Conservation (phyloP, 1,140 invertebrate genomes). For the Anastrepha obliqua region DNA sequence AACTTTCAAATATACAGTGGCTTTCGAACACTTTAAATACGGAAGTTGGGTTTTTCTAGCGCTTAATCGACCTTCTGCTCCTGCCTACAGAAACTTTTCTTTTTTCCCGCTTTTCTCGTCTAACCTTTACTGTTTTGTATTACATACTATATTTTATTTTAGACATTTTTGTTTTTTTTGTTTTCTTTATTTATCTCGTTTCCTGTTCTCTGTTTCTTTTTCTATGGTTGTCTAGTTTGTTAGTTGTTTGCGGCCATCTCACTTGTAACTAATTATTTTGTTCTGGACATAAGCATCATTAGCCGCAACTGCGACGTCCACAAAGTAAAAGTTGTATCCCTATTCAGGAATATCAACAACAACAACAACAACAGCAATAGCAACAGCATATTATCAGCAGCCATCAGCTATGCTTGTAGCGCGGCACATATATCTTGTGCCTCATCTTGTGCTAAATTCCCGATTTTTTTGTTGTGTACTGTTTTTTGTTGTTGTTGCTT, state of each 20-base stretch:
- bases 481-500: background rate
- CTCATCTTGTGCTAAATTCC: background rate
- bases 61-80: background rate
- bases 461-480: background rate
- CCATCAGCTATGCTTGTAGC: too few species aligned
- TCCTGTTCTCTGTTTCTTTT: background rate
- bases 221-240: conserved; percentile 21
- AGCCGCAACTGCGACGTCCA: conserved; percentile 46
- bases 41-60: background rate
- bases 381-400: too few species aligned
- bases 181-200: background rate
- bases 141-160: background rate
- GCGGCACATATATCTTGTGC: background rate
- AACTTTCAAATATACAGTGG: background rate
- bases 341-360: background rate
- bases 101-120: background rate
- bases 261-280: conserved; percentile 49
- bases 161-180: background rate
- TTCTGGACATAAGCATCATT: conserved; percentile 45
- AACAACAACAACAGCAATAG: background rate
- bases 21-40: background rate
- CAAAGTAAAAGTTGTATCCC: conserved; percentile 18
- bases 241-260: conserved; percentile 15
- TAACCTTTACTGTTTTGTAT: background rate
- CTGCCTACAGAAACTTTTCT: background rate